phyloP scores from a whole-genome alignment of 64 coral and sea anemone genomes.

The Trachythela sp. region DNA sequence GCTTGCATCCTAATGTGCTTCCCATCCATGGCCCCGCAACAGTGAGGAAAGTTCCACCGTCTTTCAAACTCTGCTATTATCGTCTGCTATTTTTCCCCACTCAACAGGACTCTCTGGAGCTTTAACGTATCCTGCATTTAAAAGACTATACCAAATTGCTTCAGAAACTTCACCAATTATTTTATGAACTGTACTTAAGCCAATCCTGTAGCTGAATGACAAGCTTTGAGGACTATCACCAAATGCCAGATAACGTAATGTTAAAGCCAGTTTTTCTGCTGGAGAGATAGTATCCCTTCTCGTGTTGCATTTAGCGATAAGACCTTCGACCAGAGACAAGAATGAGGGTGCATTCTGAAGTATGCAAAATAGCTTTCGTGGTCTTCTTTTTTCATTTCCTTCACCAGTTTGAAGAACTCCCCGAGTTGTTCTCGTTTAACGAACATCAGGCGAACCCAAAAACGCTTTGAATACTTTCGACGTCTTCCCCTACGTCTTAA shows the following conservation, averaged over 20 bases:
- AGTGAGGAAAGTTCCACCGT: slow-evolving; percentile 63
- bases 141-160: slow-evolving; percentile 41
- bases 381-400: neutral
- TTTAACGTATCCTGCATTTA: neutral
- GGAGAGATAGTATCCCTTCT: slow-evolving; percentile 37
- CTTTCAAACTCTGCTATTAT: slow-evolving; percentile 52
- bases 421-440: neutral
- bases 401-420: neutral
- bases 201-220: slow-evolving; percentile 57
- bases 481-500: neutral
- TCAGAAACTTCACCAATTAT: slow-evolving; percentile 58
- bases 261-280: slow-evolving; percentile 49
- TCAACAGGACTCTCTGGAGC: neutral
- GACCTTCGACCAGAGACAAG: neutral
- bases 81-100: slow-evolving; percentile 45
- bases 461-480: neutral
- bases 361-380: neutral
- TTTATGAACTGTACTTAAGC: slow-evolving; percentile 15
- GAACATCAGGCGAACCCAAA: neutral
- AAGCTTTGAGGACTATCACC: slow-evolving; percentile 58
- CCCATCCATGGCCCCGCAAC: slow-evolving; percentile 61
- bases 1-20: slow-evolving; percentile 51
- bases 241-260: slow-evolving; percentile 52
- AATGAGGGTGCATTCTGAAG: neutral
- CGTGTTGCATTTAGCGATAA: slow-evolving; percentile 10